Evolutionary conservation across 2,113 vertebrate genomes (phyloP).

Genomic region (Syngnathus floridae): DNA sequence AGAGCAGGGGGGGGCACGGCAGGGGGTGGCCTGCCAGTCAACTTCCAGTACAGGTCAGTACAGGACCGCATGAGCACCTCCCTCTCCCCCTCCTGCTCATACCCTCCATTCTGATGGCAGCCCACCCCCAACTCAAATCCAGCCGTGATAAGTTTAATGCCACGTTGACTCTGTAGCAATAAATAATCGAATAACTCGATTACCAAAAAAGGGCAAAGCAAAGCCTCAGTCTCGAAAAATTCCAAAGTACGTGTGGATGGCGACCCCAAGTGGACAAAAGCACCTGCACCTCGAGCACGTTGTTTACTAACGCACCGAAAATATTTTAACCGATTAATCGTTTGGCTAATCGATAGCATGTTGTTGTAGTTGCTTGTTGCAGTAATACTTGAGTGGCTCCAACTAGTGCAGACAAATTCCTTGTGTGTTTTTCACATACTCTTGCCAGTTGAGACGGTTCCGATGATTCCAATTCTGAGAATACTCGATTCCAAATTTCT

Average conservation of each 20-base stretch:
- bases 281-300: not conserved
- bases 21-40: conserved; percentile 76
- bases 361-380: too few species aligned
- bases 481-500: not conserved
- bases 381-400: too few species aligned
- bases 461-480: not conserved
- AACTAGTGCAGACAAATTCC: too few species aligned
- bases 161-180: not conserved
- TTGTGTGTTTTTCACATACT: too few species aligned
- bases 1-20: conserved; percentile 74
- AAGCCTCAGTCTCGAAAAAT: not conserved
- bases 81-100: conserved; percentile 64
- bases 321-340: not conserved
- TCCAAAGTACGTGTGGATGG: not conserved
- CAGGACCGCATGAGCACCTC: conserved; percentile 69
- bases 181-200: not conserved
- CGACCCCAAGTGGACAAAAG: not conserved
- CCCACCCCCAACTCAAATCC: conserved; percentile 62
- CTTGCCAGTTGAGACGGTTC: too few species aligned
- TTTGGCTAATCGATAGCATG: not conserved
- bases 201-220: not conserved
- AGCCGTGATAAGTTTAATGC: conserved; percentile 52
- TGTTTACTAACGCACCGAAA: not conserved
- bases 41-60: conserved; percentile 80
- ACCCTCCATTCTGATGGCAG: conserved; percentile 61